A percentile compares a stretch with the other conserved stretches of the same genome.
These are phyloP conservation scores for Cyprinodon variegatus DNA, from an alignment of 2,113 vertebrate species.

Conservation along the genomic window DNA sequence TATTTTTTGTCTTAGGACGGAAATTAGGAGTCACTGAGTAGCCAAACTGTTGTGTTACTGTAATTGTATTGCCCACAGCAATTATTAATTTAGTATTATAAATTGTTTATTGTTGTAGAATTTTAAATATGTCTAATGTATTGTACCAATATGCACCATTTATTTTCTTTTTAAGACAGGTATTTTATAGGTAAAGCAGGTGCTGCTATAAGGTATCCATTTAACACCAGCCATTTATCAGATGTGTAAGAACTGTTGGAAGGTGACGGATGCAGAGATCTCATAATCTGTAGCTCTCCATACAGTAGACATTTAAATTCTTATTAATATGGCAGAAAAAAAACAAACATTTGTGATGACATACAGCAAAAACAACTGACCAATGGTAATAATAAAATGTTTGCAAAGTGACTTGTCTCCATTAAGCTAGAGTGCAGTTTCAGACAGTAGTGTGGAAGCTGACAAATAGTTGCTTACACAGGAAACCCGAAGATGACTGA, in stretches of 20 bases:
- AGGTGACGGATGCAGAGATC: slow-evolving; percentile 62
- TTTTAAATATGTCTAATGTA: neutral
- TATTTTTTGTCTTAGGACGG: no score
- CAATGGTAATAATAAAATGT: slow-evolving; percentile 36
- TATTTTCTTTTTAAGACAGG: neutral
- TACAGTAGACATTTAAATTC: slow-evolving; percentile 31
- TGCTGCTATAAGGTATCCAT: no score
- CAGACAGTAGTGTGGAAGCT: neutral
- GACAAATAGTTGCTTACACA: slow-evolving; percentile 16
- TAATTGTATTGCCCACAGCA: neutral
- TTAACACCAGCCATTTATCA: no score
- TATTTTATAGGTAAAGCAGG: neutral
- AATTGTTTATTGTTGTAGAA: neutral
- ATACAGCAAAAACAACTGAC: slow-evolving; percentile 14
- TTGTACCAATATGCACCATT: neutral
- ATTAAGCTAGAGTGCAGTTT: slow-evolving; percentile 31
- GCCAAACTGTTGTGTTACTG: neutral
- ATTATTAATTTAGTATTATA: neutral
- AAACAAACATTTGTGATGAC: slow-evolving; percentile 5
- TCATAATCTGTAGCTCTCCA: slow-evolving; percentile 62
- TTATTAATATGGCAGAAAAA: slow-evolving; percentile 20
- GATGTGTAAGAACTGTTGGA: slow-evolving; percentile 11
- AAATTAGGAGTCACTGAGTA: neutral
- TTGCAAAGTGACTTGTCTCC: slow-evolving; percentile 17
- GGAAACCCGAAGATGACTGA: slow-evolving; percentile 11